These are phyloP conservation scores for Phylloscopus collybita DNA, from an alignment of 2,797 vertebrate species.

Conservation along the genomic window DNA sequence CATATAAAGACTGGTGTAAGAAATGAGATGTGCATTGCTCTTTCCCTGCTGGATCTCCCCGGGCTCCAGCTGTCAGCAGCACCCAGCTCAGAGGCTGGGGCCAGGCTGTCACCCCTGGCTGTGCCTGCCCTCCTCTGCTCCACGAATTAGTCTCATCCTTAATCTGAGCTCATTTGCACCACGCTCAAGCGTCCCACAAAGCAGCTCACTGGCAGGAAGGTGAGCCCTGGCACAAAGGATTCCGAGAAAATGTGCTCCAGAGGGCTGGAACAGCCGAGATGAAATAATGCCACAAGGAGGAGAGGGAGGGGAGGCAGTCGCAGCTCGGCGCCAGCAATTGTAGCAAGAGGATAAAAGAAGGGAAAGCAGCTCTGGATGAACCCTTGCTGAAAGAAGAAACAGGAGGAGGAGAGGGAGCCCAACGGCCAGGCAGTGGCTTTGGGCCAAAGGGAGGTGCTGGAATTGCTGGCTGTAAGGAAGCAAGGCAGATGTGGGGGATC, in stretches of 20 bases:
- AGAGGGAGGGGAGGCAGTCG: not conserved
- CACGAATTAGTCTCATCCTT: not conserved
- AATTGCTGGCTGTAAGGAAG: not conserved
- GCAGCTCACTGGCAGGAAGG: not conserved
- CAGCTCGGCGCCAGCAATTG: not conserved
- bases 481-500: fast-evolving
- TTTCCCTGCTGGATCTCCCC: not conserved
- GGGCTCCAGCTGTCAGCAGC: not conserved
- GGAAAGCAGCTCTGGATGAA: not conserved
- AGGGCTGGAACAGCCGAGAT: not conserved
- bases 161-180: not conserved
- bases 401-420: not conserved
- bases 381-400: not conserved
- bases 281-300: not conserved
- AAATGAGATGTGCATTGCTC: not conserved
- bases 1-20: not conserved
- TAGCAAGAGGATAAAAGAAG: not conserved
- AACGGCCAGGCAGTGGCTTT: fast-evolving
- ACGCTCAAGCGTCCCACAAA: not conserved
- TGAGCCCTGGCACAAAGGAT: not conserved
- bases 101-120: not conserved
- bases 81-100: not conserved
- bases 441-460: not conserved
- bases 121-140: not conserved
- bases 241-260: not conserved